Conservation (phyloP, 2,888 invertebrate genomes). For the Penaeus monodon region DNA sequence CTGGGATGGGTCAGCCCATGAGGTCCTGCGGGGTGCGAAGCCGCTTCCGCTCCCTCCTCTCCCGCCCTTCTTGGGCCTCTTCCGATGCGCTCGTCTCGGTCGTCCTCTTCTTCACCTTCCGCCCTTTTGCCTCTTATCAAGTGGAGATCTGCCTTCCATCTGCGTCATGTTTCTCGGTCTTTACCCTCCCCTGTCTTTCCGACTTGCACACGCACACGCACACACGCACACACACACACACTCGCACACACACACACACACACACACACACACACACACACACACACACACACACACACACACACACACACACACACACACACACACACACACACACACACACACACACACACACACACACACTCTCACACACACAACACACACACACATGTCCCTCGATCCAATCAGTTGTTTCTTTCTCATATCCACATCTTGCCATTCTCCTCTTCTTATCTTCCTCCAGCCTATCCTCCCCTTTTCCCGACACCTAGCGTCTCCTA, state of each 20-base stretch:
- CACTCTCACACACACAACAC: too few relatives aligned
- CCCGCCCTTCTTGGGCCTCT: neutral
- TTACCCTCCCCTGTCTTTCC: neutral
- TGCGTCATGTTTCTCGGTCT: neutral
- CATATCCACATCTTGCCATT: too few relatives aligned
- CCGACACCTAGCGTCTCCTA: too few relatives aligned
- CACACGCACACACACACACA: neutral
- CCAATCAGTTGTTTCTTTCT: too few relatives aligned
- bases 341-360: neutral
- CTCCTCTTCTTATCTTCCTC: too few relatives aligned
- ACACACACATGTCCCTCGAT: too few relatives aligned
- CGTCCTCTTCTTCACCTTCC: neutral
- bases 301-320: slow-evolving; percentile 17
- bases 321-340: slow-evolving; percentile 21
- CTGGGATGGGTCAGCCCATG: too few relatives aligned
- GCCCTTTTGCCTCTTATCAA: too few relatives aligned
- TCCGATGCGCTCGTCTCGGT: neutral
- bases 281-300: slow-evolving; percentile 31
- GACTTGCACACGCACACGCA: too few relatives aligned
- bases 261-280: neutral
- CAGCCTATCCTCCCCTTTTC: too few relatives aligned
- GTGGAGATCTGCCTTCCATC: too few relatives aligned
- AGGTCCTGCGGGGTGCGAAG: neutral
- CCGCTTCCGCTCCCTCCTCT: slow-evolving; percentile 4
- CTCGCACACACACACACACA: too few relatives aligned